Percentiles rank a stretch among this genome's conserved stretches.
phyloP scores from a whole-genome alignment of 1,140 invertebrate genomes.

The Drosophila grimshawi region DNA sequence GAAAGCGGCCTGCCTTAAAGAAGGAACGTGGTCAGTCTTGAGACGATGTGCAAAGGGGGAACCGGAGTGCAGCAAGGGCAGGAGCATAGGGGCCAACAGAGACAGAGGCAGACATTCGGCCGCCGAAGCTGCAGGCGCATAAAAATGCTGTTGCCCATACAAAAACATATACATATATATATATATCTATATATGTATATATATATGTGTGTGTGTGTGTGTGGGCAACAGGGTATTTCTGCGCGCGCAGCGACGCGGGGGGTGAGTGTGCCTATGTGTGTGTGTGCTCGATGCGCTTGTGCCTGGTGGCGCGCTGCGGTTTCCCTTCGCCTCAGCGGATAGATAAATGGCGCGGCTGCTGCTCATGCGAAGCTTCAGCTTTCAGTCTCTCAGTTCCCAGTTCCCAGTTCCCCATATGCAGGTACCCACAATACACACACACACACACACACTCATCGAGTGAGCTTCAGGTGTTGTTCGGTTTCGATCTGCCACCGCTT shows the following conservation, averaged over 20 bases:
- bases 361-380: constrained; percentile 51
- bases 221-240: no score
- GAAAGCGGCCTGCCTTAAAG: constrained; percentile 75
- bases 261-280: no score
- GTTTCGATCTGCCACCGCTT: constrained; percentile 56
- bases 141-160: constrained; percentile 66
- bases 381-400: not conserved
- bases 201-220: constrained; percentile 7
- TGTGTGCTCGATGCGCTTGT: no score
- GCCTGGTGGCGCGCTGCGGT: no score
- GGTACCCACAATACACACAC: constrained; percentile 47
- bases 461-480: constrained; percentile 74
- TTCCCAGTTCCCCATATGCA: constrained; percentile 20
- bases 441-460: constrained; percentile 31
- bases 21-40: constrained; percentile 42
- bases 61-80: not conserved
- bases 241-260: no score
- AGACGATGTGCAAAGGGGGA: not conserved
- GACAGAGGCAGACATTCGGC: constrained; percentile 70
- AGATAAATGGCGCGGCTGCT: constrained; percentile 62
- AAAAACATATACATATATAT: constrained; percentile 40
- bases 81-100: constrained; percentile 15
- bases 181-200: constrained; percentile 29
- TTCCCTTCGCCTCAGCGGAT: no score
- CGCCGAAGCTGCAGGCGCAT: constrained; percentile 70